Evolutionary conservation across 2,888 invertebrate genomes (phyloP), one percentile per base, ranked within the genome.

Genomic region (Lamellibrachia satsuma): DNA sequence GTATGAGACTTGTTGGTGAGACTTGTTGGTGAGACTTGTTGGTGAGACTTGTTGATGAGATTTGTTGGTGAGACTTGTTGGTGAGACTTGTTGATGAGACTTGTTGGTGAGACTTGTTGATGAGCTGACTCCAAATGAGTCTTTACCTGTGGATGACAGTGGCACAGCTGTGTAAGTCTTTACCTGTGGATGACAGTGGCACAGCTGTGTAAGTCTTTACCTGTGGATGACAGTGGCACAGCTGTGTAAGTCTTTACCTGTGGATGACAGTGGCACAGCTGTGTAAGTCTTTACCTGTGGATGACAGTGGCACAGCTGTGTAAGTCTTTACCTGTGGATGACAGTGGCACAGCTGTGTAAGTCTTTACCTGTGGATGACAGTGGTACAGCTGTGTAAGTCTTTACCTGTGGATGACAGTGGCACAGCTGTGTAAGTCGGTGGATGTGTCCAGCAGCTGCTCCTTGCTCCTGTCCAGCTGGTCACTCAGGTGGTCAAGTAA

Each of bases 391-490:
- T 75, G n/a, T n/a, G n/a, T n/a, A n/a, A n/a, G 22, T 15, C 75
- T 75, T 22, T 75, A 96, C 96, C 95, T 95, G 94, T 96, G 95
- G 90, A 95, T 95, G 60, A 95, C 95, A 15, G 95, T 94, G 91
- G 93, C 91, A 92, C 94, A 95, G 52, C 94, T 94, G 15, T 93
- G 93, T 52, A 94, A 93, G 91, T 95, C 95, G 90, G 94, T 92
- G 51, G 95, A 95, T 52, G 94, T 93, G 9, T 93, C 92, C 91
- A 96, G 39, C 39, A 39, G 93, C 7, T 94, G 94, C 91, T 94
- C 94, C 93, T 95, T 94, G 94, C 95, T 95, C 7, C 94, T 93
- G 9, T 94, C 93, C 92, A 95, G 92, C 93, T 96, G 95, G 52
- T 95, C 94, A 52, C 93, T 95, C 91, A 96, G 93, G 92, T 95